Conservation (phyloP, 2,888 invertebrate species). For the Drosophila pseudotalamancana region DNA sequence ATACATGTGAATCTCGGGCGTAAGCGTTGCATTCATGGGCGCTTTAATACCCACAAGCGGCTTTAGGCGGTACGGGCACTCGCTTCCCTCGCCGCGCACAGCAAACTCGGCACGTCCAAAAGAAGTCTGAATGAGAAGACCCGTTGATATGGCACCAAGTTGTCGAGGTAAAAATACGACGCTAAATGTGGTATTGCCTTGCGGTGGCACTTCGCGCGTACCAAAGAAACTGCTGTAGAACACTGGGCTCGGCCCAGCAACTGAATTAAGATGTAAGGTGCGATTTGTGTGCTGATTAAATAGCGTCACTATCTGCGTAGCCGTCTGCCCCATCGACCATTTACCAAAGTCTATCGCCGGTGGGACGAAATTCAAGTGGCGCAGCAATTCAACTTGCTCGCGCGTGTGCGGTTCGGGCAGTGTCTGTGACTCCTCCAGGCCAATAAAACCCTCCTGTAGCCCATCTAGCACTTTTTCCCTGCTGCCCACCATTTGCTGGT, state of each 20-base stretch:
- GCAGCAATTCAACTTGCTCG: slow-evolving; percentile 73
- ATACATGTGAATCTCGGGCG: slow-evolving; percentile 95
- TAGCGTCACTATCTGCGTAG: slow-evolving; percentile 93
- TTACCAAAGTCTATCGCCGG: slow-evolving; percentile 86
- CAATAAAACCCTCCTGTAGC: slow-evolving; percentile 46
- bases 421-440: slow-evolving; percentile 57
- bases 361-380: slow-evolving; percentile 85
- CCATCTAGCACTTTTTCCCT: slow-evolving; percentile 50
- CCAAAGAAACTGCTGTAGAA: slow-evolving; percentile 99
- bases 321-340: slow-evolving; percentile 93
- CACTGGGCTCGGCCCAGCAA: slow-evolving; percentile 96
- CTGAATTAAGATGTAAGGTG: slow-evolving; percentile 95
- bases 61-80: slow-evolving; percentile 95
- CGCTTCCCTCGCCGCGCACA: slow-evolving; percentile 93
- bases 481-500: slow-evolving; percentile 37
- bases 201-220: slow-evolving; percentile 96
- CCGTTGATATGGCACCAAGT: slow-evolving; percentile 94
- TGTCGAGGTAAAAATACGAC: slow-evolving; percentile 97
- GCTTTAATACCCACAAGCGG: slow-evolving; percentile 95
- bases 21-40: slow-evolving; percentile 95
- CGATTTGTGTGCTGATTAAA: slow-evolving; percentile 94
- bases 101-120: slow-evolving; percentile 95
- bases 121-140: slow-evolving; percentile 96
- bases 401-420: slow-evolving; percentile 54
- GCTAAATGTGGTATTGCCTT: slow-evolving; percentile 97